Evolutionary conservation across 2,888 invertebrate species (phyloP).

Genomic region (Cancer borealis): DNA sequence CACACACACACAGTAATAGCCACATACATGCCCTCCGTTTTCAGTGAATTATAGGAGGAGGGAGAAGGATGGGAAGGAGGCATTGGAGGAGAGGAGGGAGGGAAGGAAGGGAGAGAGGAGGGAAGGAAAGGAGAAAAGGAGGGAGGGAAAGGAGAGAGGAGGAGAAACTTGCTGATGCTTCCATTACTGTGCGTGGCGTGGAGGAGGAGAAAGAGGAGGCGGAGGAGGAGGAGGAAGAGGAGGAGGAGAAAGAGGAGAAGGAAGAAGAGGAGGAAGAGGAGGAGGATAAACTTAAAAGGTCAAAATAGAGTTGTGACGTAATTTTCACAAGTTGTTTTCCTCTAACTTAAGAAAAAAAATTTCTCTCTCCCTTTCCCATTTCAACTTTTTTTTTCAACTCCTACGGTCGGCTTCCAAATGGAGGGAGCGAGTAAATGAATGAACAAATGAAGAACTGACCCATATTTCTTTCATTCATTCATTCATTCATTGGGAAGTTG

Average conservation of each 20-base stretch:
- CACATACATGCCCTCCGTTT: not conserved
- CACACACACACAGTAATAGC: slow-evolving; percentile 15
- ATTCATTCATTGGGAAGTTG: not conserved
- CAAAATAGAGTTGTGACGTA: not conserved
- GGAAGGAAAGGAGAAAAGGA: not conserved
- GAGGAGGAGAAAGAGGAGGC: not conserved
- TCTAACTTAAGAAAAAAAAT: not conserved
- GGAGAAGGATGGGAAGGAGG: not conserved
- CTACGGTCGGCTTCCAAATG: not conserved
- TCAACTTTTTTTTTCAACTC: not conserved
- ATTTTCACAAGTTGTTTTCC: not conserved
- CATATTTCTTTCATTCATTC: too few species aligned
- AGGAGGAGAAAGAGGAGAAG: not conserved
- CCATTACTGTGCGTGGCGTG: slow-evolving; percentile 26
- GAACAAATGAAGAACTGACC: not conserved
- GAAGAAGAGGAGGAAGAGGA: not conserved
- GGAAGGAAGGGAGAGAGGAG: not conserved
- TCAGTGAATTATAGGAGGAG: not conserved
- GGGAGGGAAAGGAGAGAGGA: not conserved
- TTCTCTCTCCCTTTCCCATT: not conserved
- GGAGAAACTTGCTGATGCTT: slow-evolving; percentile 5
- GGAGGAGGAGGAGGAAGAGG: not conserved
- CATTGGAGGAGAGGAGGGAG: not conserved
- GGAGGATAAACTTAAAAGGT: not conserved
- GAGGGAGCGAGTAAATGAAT: not conserved